Percentiles rank a stretch among this genome's conserved stretches.
These are phyloP conservation scores for Chascanopsetta lugubris DNA, from an alignment of 2,113 vertebrate species.

Conservation along the genomic window DNA sequence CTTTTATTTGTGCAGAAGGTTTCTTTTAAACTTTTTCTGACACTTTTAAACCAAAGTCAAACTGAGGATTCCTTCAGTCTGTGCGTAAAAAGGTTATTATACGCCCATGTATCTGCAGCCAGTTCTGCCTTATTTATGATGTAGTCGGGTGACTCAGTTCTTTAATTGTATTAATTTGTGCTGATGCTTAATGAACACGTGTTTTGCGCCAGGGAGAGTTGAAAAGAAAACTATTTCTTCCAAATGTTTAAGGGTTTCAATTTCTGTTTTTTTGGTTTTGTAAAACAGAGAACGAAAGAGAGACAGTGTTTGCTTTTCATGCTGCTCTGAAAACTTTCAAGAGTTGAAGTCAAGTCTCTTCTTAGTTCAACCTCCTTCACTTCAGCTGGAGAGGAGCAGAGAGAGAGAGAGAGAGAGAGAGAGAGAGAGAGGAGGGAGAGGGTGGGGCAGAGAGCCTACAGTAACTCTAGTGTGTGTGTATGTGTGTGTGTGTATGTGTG, in stretches of 20 bases:
- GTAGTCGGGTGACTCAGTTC: not conserved
- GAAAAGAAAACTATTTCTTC: not conserved
- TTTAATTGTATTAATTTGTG: not conserved
- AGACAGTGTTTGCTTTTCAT: not conserved
- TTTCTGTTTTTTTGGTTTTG: not conserved
- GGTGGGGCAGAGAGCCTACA: constrained; percentile 33
- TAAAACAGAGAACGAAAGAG: too few relatives aligned
- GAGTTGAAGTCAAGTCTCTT: constrained; percentile 5
- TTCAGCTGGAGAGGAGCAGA: constrained; percentile 23
- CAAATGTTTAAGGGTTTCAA: not conserved
- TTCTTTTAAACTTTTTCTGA: not conserved
- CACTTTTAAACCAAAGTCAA: not conserved
- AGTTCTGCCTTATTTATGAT: not conserved
- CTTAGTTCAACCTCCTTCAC: constrained; percentile 43
- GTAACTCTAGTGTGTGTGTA: constrained; percentile 28
- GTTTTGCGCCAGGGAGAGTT: not conserved
- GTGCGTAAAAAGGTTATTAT: not conserved
- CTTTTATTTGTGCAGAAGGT: not conserved
- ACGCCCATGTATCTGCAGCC: not conserved
- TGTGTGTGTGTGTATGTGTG: constrained; percentile 6
- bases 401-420: constrained; percentile 38
- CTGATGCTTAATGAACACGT: not conserved
- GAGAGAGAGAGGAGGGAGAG: too few relatives aligned
- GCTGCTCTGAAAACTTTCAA: not conserved
- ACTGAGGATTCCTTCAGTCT: not conserved